These are phyloP conservation scores for Mustela nigripes DNA, from an alignment of 2,113 vertebrate species.

Conservation along the genomic window DNA sequence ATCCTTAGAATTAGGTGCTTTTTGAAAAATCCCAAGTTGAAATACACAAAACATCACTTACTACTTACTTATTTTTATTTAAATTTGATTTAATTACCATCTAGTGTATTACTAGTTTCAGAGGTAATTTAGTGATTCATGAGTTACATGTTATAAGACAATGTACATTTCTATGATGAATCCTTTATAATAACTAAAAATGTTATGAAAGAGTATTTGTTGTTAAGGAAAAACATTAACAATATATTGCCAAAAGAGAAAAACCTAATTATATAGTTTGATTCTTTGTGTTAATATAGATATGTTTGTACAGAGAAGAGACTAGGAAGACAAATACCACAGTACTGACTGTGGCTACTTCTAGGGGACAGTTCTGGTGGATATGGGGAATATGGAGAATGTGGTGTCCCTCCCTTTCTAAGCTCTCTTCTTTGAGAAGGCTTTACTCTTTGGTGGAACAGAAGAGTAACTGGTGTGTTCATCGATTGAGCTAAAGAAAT, in stretches of 20 bases:
- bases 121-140: too few relatives aligned
- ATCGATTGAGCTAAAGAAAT: neutral
- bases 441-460: neutral
- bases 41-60: neutral
- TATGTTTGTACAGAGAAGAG: neutral
- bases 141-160: neutral
- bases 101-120: too few relatives aligned
- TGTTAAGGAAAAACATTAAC: neutral
- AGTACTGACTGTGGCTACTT: neutral
- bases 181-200: neutral
- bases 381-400: rapidly evolving
- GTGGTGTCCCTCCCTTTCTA: neutral
- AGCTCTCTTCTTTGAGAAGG: neutral
- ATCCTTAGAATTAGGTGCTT: conserved; percentile 22
- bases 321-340: neutral
- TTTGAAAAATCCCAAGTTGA: conserved; percentile 47
- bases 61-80: neutral
- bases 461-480: neutral
- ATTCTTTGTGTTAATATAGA: rapidly evolving
- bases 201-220: neutral
- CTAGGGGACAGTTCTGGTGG: neutral
- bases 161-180: neutral
- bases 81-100: too few relatives aligned
- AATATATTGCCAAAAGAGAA: neutral
- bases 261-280: too few relatives aligned